Evolutionary conservation across 1,140 invertebrate species (phyloP), one percentile per base, ranked within the genome.

Genomic region (Nilaparvata lugens): DNA sequence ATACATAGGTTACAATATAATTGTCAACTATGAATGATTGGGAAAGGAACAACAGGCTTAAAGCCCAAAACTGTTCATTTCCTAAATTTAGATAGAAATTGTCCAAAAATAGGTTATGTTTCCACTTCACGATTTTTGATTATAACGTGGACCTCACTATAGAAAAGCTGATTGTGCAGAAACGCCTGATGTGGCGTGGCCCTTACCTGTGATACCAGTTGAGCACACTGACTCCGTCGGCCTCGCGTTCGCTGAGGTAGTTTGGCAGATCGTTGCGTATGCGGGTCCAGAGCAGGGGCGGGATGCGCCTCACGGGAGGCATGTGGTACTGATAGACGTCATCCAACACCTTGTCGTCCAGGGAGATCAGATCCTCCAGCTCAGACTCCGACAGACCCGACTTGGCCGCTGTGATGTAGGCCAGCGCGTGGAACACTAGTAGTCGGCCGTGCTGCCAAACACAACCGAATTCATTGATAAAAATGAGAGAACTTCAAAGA

Each of bases 311-410:
- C 0, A 96, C 93, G 0, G 95, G 95, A 1, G 95, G 95, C 69
- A 98, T 81, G 79, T 98, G 94, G 71, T 98, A 98, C 71, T 99
- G 96, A 70, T 98, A 99, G 0, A 99, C 95, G 69, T 99, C 96
- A 69, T 98, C 96, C 45, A 99, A 73, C 1, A 87, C 83, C 71
- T 88, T 91, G 73, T 98, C 93, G 68, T 97, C 94, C 52, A 97
- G 70, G 0, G 93, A 96, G 63, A 97, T 95, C 7, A 96, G 75
- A 78, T 97, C 94, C 74, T 97, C 94, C 0, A 97, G 74, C 71
- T 97, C 94, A 0, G 91, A 93, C 73, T 97, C 94, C 0, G 91
- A 94, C 0, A 97, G 75, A 1, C 94, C 94, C 60, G 89, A 94
- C 69, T 93, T 89, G 0, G 91, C 89, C 19, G 93, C 93, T 9